phyloP scores from a whole-genome alignment of 2,113 vertebrate genomes.

The Xerus inauris region DNA sequence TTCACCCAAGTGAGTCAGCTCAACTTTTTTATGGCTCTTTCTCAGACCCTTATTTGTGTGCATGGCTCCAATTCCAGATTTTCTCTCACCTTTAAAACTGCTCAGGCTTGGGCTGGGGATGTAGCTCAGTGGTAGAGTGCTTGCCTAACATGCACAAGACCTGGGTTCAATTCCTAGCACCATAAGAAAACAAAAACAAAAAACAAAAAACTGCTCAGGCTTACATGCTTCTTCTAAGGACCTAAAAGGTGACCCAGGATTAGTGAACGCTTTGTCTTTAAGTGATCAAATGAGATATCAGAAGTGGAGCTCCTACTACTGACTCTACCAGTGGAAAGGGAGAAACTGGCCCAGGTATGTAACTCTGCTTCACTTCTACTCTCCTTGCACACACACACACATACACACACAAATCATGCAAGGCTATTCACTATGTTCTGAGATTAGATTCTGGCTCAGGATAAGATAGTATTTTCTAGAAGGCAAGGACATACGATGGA shows the following conservation, averaged over 20 bases:
- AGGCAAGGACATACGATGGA: background rate
- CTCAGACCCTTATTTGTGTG: background rate
- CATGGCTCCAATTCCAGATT: background rate
- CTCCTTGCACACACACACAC: background rate
- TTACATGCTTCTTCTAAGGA: background rate
- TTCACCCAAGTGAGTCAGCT: background rate
- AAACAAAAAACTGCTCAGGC: background rate
- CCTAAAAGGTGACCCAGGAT: background rate
- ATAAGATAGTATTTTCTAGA: background rate
- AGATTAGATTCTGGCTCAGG: background rate
- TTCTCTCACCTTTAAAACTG: background rate
- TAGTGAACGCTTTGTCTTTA: background rate
- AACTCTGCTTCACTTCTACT: background rate
- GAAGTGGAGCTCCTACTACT: background rate
- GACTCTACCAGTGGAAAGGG: background rate
- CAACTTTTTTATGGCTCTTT: background rate
- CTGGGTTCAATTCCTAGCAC: no score
- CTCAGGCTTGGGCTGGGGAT: background rate
- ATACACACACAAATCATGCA: background rate
- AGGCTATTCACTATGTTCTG: background rate
- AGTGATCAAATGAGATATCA: background rate
- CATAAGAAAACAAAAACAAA: no score
- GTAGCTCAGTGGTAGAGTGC: no score
- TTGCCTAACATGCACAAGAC: no score
- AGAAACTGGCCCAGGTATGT: background rate